A percentile compares a stretch with the other conserved stretches of the same genome.
Evolutionary conservation across 2,888 invertebrate species (phyloP).

Genomic region (Oscheius myriophilus): DNA sequence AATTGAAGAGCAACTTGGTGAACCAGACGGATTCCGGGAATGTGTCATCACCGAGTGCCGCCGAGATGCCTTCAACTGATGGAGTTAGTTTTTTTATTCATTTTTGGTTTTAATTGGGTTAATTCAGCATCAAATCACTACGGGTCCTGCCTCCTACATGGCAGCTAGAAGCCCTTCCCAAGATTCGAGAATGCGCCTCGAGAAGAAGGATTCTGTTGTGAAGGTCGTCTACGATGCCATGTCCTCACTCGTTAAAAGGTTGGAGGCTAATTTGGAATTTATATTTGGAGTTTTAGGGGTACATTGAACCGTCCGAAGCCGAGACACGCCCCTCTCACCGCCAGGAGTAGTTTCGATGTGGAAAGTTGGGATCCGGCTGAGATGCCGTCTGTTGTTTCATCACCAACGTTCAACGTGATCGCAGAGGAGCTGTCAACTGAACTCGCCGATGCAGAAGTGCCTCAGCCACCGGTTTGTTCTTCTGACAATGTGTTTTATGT

Average conservation of each 20-base stretch:
- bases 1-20: conserved; percentile 10
- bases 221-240: conserved; percentile 16
- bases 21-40: conserved; percentile 3
- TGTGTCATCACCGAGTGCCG: not conserved
- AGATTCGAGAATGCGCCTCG: conserved; percentile 12
- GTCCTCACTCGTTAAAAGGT: conserved; percentile 20
- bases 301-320: conserved; percentile 15
- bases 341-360: conserved; percentile 15
- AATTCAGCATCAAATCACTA: conserved; percentile 7
- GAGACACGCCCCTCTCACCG: conserved; percentile 3
- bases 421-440: conserved; percentile 9
- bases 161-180: not conserved
- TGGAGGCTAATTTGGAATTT: not conserved
- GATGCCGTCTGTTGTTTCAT: not conserved
- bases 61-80: conserved; percentile 16
- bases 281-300: not conserved
- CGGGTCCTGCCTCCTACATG: not conserved
- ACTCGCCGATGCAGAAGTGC: conserved; percentile 3
- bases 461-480: not conserved
- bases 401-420: not conserved
- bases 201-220: conserved; percentile 26
- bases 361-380: not conserved
- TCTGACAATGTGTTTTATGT: too few relatives aligned
- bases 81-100: not conserved
- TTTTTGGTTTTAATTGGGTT: not conserved